Evolutionary conservation across 2,888 invertebrate genomes (phyloP).

Genomic region (Pristionchus arcanus): DNA sequence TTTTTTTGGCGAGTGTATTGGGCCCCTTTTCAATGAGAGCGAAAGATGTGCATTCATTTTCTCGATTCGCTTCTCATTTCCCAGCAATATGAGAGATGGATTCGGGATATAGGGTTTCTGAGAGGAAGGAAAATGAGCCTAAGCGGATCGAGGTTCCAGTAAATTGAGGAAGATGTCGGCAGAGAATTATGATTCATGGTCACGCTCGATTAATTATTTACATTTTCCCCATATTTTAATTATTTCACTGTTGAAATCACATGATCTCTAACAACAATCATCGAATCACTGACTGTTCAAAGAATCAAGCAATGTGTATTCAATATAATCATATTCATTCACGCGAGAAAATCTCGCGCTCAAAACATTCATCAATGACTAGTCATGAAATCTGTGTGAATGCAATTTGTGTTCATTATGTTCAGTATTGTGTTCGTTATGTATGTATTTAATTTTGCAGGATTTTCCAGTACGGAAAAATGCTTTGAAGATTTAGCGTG

Average conservation of each 20-base stretch:
- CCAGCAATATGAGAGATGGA: conserved; percentile 26
- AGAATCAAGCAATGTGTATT: not conserved
- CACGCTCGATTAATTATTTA: not conserved
- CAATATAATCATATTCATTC: not conserved
- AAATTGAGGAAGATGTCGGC: not conserved
- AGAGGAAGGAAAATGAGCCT: not conserved
- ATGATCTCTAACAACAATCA: not conserved
- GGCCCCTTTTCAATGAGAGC: not conserved
- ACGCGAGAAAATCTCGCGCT: not conserved
- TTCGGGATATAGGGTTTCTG: conserved; percentile 2
- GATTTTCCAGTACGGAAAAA: not conserved
- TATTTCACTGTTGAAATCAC: not conserved
- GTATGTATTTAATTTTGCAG: no score
- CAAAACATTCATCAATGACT: not conserved
- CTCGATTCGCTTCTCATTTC: conserved; percentile 1
- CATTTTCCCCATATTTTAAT: not conserved
- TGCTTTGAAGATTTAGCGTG: not conserved
- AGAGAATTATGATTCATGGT: not conserved
- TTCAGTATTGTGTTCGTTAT: no score
- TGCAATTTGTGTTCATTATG: not conserved
- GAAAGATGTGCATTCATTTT: conserved; percentile 15
- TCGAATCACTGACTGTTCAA: not conserved
- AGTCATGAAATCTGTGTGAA: not conserved
- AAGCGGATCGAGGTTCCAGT: not conserved
- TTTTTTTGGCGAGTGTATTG: not conserved